These are phyloP conservation scores for Oconnorella tubifera DNA, from an alignment of 2,888 invertebrate genomes.

Conservation along the genomic window DNA sequence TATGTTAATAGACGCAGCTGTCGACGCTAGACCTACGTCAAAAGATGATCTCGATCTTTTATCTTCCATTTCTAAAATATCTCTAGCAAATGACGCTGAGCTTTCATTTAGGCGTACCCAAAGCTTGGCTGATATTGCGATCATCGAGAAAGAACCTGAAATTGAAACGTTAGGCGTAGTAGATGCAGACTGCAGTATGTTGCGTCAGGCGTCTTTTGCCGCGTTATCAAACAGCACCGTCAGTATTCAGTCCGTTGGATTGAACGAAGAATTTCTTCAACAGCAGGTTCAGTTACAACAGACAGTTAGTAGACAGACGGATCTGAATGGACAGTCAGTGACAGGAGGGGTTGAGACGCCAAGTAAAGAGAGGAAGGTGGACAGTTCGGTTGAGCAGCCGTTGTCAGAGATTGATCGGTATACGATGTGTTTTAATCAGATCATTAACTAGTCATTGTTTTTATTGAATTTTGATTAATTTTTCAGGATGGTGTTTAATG, in stretches of 20 bases:
- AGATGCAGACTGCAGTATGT: background rate
- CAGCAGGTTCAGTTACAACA: conserved; percentile 7
- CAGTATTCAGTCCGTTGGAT: conserved; percentile 67
- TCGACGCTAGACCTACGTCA: conserved; percentile 4
- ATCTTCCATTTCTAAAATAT: background rate
- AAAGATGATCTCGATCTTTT: conserved; percentile 26
- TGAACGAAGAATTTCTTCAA: conserved; percentile 67
- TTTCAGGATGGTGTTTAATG: too few relatives aligned
- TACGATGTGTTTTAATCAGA: conserved; percentile 38
- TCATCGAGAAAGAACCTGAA: background rate
- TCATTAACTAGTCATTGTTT: conserved; percentile 20
- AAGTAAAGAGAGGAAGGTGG: conserved; percentile 5
- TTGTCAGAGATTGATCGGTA: conserved; percentile 38
- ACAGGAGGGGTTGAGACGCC: background rate
- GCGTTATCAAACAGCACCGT: conserved; percentile 77
- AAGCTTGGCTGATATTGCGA: conserved; percentile 13
- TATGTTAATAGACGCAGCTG: background rate
- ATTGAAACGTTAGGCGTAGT: background rate
- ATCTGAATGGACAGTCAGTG: background rate
- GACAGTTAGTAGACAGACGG: background rate
- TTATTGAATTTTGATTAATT: background rate
- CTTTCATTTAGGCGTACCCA: conserved; percentile 8
- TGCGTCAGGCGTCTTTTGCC: conserved; percentile 9
- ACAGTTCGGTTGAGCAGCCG: conserved; percentile 25
- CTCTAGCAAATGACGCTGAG: background rate